phyloP scores from a whole-genome alignment of 2,888 invertebrate genomes.

The Trichogramma evanescens region DNA sequence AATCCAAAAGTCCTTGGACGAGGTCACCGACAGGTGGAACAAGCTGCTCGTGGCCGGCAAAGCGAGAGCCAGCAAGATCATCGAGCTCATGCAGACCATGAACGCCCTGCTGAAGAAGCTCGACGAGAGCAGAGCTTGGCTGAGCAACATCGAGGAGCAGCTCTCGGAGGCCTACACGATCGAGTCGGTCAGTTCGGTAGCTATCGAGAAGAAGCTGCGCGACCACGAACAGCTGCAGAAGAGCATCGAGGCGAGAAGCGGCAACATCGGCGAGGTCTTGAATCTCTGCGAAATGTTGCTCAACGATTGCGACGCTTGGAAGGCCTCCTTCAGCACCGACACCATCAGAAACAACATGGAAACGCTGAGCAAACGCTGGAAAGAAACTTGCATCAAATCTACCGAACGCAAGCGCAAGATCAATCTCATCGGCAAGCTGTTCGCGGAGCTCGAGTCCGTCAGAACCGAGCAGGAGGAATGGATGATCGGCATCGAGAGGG shows the following conservation, averaged over 20 bases:
- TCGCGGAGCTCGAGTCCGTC: slow-evolving; percentile 55
- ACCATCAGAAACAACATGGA: slow-evolving; percentile 62
- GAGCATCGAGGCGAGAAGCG: slow-evolving; percentile 69
- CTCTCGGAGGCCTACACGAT: slow-evolving; percentile 63
- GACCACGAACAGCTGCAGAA: slow-evolving; percentile 70
- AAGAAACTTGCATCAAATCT: slow-evolving; percentile 65
- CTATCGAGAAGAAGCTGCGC: slow-evolving; percentile 61
- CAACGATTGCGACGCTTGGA: slow-evolving; percentile 66
- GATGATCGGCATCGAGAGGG: slow-evolving; percentile 58
- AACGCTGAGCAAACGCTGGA: slow-evolving; percentile 73
- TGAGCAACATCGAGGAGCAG: slow-evolving; percentile 65
- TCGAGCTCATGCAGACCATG: slow-evolving; percentile 66
- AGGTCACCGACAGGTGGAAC: slow-evolving; percentile 63
- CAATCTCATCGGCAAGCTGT: slow-evolving; percentile 54
- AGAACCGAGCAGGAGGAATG: slow-evolving; percentile 56
- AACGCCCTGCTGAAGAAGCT: slow-evolving; percentile 64
- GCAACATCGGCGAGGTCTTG: slow-evolving; percentile 69
- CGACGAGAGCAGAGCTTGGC: slow-evolving; percentile 64
- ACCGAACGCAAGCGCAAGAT: slow-evolving; percentile 66
- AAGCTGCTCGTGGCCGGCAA: slow-evolving; percentile 60
- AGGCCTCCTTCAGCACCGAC: slow-evolving; percentile 64
- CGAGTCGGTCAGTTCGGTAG: slow-evolving; percentile 58
- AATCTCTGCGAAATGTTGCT: slow-evolving; percentile 72
- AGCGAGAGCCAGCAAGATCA: slow-evolving; percentile 64
- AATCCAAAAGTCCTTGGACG: slow-evolving; percentile 53